These are phyloP conservation scores for Solea solea DNA, from an alignment of 2,113 vertebrate species.

Conservation along the genomic window DNA sequence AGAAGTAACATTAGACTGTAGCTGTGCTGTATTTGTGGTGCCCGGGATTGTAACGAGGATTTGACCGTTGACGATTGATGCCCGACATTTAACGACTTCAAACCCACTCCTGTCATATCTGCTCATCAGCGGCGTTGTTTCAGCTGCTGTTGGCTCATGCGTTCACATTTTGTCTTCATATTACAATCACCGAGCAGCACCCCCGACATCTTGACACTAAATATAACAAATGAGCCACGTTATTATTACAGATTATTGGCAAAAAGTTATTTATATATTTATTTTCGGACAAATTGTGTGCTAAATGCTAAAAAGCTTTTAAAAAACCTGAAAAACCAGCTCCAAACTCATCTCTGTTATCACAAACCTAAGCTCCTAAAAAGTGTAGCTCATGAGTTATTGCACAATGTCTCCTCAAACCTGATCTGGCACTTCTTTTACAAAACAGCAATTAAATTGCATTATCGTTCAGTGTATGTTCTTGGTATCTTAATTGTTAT, in stretches of 20 bases:
- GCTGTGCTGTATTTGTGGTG: slow-evolving; percentile 4
- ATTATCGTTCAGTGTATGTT: slow-evolving; percentile 1
- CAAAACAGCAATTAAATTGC: slow-evolving; percentile 1
- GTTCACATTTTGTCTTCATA: slow-evolving; percentile 20
- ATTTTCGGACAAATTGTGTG: neutral
- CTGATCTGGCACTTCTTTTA: slow-evolving; percentile 1
- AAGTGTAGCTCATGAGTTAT: neutral
- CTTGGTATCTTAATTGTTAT: slow-evolving; percentile 35
- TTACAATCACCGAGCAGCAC: slow-evolving; percentile 19
- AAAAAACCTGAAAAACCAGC: slow-evolving; percentile 9
- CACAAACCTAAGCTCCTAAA: neutral
- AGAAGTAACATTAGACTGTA: slow-evolving; percentile 38
- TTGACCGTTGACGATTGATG: slow-evolving; percentile 38
- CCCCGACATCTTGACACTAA: slow-evolving; percentile 8
- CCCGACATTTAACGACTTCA: slow-evolving; percentile 50
- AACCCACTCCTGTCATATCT: slow-evolving; percentile 49
- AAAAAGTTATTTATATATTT: neutral
- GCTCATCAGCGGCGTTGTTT: slow-evolving; percentile 62
- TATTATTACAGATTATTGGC: slow-evolving; percentile 21
- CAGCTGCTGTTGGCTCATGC: slow-evolving; percentile 48
- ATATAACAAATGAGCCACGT: neutral
- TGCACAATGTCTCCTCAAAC: neutral
- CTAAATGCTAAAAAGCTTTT: neutral
- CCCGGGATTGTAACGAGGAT: slow-evolving; percentile 23
- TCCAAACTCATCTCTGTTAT: neutral